Conservation (phyloP, 1,140 invertebrate species). For the Pseudomyrmex pallidus region DNA sequence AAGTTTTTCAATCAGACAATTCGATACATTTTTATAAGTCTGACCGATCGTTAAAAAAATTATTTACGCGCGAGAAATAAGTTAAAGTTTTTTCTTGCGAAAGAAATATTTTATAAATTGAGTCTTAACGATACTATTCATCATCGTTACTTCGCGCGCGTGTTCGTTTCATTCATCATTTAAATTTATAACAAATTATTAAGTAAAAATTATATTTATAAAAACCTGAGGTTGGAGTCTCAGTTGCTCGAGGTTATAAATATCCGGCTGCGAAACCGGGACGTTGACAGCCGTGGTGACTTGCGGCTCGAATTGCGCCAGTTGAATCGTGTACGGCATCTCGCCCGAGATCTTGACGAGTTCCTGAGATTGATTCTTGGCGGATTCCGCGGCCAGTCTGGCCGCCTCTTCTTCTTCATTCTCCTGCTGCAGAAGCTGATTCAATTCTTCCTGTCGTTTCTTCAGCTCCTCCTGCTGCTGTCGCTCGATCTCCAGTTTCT, state of each 20-base stretch:
- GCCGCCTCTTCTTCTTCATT: conserved; percentile 69
- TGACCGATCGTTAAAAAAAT: no score
- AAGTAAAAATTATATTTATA: neutral
- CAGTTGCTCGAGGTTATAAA: conserved; percentile 24
- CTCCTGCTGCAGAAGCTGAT: conserved; percentile 71
- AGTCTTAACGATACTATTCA: no score
- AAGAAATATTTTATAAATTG: no score
- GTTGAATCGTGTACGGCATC: conserved; percentile 38
- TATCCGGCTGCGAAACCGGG: conserved; percentile 34
- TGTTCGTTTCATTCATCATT: no score
- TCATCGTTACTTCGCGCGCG: no score
- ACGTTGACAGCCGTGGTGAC: conserved; percentile 51
- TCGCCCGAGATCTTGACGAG: conserved; percentile 46
- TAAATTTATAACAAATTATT: no score
- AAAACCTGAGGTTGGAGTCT: conserved; percentile 62
- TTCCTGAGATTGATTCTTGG: conserved; percentile 59
- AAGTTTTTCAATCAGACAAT: no score
- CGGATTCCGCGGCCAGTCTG: conserved; percentile 30
- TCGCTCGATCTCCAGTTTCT: conserved; percentile 78
- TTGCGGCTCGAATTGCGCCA: conserved; percentile 64
- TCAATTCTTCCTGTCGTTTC: conserved; percentile 77
- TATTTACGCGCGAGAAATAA: no score
- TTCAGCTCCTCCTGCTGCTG: conserved; percentile 78
- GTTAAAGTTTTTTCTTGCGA: no score
- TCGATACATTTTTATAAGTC: no score